Base-by-base conservation (phyloP, 2,113 vertebrate species). In the Ictalurus punctatus region DNA sequence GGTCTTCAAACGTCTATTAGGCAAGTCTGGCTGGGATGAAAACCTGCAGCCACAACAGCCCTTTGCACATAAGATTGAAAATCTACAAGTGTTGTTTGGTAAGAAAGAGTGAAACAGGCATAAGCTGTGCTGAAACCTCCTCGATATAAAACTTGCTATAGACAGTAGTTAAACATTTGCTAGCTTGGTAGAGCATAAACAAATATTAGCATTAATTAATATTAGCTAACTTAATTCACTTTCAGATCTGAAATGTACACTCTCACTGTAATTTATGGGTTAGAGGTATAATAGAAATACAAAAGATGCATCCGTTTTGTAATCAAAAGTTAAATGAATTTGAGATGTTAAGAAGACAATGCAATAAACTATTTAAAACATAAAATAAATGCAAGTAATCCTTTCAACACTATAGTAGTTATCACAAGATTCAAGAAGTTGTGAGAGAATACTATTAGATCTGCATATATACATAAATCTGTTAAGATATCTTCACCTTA, bases 401-500 rank as follows among this genome's bases (percentile, higher is more conserved):
- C 27, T 56, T 82, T 82, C 0, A 59, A 59, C 8, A 58, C 7
- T 37, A 23, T 10, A 52, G 9, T 10, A 52, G 52, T 73, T 73
- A 76, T 3, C 21, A 76, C 19, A 76, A 44, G 19, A 2, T 71
- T 71, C 30, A 37, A 71, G 69, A 71, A 30, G 6, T 17, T 80
- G 52, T 80, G 21, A 44, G 0, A 76, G 19, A 76, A 12, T 40
- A 74, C 34, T 56, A 16, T 59, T 54, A 74, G 34, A 63, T 90
- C 44, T 83, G 81, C 56, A 52, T 61, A 83, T 84, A 16, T 85
- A 85, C 78, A 63, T 71, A 48, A 88, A 84, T 73, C 30, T 30
- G 44, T 44, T 69, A 86, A 65, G 37, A 69, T 27, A 78, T 78
- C 73, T 74, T 81, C 59, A 83, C 74, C 76, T 23, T 83, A 91